Evolutionary conservation across 2,797 vertebrate species (phyloP).

Genomic region (Orientallactaga sibirica): DNA sequence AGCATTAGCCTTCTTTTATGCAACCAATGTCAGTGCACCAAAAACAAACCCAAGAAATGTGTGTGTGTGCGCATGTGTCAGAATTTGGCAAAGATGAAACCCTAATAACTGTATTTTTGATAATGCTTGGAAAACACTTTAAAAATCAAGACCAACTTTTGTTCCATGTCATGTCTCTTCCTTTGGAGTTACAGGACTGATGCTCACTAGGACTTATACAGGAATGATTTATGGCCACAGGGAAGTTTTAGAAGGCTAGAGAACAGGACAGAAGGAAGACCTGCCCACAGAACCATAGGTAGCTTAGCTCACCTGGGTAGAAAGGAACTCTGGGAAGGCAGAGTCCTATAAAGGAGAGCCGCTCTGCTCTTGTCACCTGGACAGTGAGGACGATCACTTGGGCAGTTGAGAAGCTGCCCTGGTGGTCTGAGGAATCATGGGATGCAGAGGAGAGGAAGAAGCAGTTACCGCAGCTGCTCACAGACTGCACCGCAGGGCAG

Average conservation of each 20-base stretch:
- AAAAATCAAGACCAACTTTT: not conserved
- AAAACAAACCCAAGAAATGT: not conserved
- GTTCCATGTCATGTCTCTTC: not conserved
- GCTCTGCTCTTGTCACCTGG: not conserved
- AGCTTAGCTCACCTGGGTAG: not conserved
- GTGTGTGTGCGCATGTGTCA: not conserved
- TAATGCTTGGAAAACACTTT: not conserved
- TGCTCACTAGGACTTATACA: not conserved
- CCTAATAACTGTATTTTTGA: not conserved
- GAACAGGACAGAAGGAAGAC: not conserved
- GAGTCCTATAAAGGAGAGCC: too few species aligned
- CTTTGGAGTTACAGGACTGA: not conserved
- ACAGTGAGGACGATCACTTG: too few species aligned
- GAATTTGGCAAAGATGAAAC: not conserved
- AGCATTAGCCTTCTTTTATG: not conserved
- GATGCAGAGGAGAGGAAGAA: not conserved
- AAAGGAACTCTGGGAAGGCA: not conserved
- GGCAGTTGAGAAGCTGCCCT: not conserved
- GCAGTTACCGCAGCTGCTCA: too few species aligned
- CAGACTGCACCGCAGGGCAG: not conserved
- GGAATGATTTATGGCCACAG: too few species aligned
- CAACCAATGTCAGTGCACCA: too few species aligned
- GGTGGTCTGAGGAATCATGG: rapidly evolving
- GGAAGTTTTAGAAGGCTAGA: not conserved
- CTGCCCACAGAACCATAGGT: rapidly evolving